Evolutionary conservation across 2,888 invertebrate species (phyloP).

Genomic region (Caenorhabditis japonica): DNA sequence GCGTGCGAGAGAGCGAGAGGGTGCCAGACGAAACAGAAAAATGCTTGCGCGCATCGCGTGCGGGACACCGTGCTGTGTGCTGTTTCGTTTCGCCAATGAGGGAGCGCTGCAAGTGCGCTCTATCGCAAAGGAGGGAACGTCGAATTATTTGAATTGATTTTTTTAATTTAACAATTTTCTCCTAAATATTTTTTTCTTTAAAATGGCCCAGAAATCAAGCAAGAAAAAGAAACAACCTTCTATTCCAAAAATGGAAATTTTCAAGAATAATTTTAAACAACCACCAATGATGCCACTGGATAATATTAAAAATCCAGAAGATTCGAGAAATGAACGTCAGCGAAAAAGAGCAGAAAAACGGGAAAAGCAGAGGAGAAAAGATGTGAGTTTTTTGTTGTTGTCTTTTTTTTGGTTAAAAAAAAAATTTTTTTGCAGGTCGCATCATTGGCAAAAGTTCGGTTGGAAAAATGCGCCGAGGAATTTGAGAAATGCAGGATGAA

Average conservation of each 20-base stretch:
- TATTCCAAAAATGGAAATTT: no score
- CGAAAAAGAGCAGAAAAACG: conserved; percentile 15
- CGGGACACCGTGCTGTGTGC: no score
- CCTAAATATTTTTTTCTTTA: no score
- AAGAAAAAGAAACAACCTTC: not conserved
- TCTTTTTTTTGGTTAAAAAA: no score
- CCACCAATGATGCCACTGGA: conserved; percentile 7
- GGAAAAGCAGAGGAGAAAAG: conserved; percentile 33
- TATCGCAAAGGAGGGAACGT: not conserved
- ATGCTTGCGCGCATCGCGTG: no score
- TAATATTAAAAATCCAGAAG: not conserved
- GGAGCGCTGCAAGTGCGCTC: conserved; percentile 28
- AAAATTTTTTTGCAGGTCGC: conserved; percentile 22
- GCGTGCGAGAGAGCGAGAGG: no score
- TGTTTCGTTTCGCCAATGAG: no score
- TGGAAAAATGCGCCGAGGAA: conserved; percentile 16
- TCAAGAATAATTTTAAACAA: no score
- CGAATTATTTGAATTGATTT: not conserved
- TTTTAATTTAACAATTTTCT: no score
- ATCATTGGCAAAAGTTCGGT: not conserved
- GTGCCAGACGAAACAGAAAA: no score
- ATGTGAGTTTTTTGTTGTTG: conserved; percentile 29
- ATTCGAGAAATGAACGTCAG: conserved; percentile 10
- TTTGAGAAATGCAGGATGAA: not conserved
- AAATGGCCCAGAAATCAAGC: not conserved